Percentiles rank a stretch among this genome's conserved stretches.
These are phyloP conservation scores for Apostichopus californicus DNA, from an alignment of 35 echinoderm and acorn worm species.

Conservation along the genomic window DNA sequence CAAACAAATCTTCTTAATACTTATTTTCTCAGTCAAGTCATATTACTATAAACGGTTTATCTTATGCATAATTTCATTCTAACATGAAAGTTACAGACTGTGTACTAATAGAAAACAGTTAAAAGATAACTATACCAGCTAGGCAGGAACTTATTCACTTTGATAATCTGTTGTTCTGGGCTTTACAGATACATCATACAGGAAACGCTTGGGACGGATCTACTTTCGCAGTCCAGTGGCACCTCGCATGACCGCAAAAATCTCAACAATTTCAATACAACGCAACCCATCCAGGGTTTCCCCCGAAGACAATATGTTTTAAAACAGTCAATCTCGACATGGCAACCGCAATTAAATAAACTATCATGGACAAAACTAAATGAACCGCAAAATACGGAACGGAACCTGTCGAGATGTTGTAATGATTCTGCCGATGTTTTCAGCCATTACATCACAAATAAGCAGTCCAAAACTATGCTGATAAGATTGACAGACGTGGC, in stretches of 20 bases:
- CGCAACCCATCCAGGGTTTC: too few relatives aligned
- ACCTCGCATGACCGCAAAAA: neutral
- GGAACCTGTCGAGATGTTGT: neutral
- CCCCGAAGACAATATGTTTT: too few relatives aligned
- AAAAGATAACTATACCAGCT: too few relatives aligned
- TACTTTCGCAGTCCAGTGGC: neutral
- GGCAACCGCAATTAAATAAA: neutral
- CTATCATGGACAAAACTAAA: neutral
- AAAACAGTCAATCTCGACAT: neutral
- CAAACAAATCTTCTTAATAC: too few relatives aligned
- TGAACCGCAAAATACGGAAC: neutral
- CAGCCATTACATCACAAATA: neutral
- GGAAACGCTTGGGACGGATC: neutral
- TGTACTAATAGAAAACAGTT: too few relatives aligned
- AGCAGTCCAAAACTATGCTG: neutral
- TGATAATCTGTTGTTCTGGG: neutral
- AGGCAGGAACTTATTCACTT: neutral
- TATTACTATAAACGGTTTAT: too few relatives aligned
- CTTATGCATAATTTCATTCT: too few relatives aligned
- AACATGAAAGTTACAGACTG: too few relatives aligned
- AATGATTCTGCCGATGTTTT: neutral
- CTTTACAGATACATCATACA: neutral
- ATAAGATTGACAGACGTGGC: neutral
- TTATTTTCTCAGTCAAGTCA: too few relatives aligned
- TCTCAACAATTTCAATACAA: neutral